Evolutionary conservation across 2,888 invertebrate genomes (phyloP).

Genomic region (Rotaria socialis): DNA sequence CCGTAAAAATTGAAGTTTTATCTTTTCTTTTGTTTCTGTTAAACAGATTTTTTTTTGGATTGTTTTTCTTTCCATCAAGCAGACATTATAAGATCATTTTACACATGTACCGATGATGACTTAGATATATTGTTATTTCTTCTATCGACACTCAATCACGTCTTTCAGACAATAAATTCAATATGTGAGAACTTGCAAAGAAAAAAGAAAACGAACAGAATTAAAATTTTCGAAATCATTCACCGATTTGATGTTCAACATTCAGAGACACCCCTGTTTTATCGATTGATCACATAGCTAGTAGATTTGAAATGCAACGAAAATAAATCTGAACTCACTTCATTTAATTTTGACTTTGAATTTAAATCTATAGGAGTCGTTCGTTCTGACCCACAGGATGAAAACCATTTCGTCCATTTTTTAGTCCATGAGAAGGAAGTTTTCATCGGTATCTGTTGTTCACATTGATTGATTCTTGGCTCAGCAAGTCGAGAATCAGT

Average conservation of each 20-base stretch:
- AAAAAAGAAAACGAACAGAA: background rate
- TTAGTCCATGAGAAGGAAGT: background rate
- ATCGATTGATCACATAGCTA: background rate
- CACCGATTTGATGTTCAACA: background rate
- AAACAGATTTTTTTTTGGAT: background rate
- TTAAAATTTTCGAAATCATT: background rate
- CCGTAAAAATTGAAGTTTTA: background rate
- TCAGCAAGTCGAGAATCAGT: background rate
- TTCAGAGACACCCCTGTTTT: background rate
- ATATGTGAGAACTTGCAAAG: background rate
- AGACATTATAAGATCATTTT: background rate
- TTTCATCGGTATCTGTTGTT: background rate
- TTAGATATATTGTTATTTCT: constrained; percentile 10
- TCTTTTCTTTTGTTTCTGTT: background rate
- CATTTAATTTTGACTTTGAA: background rate
- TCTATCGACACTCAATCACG: background rate
- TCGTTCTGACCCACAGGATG: constrained; percentile 12
- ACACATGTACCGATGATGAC: background rate
- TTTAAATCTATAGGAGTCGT: background rate
- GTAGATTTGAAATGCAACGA: background rate
- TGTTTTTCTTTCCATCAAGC: background rate
- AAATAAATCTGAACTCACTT: background rate
- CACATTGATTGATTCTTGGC: background rate
- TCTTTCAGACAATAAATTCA: background rate
- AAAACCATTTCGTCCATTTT: constrained; percentile 34